Base-by-base conservation (phyloP, 1,140 invertebrate species). In the Glossosoma conforme region DNA sequence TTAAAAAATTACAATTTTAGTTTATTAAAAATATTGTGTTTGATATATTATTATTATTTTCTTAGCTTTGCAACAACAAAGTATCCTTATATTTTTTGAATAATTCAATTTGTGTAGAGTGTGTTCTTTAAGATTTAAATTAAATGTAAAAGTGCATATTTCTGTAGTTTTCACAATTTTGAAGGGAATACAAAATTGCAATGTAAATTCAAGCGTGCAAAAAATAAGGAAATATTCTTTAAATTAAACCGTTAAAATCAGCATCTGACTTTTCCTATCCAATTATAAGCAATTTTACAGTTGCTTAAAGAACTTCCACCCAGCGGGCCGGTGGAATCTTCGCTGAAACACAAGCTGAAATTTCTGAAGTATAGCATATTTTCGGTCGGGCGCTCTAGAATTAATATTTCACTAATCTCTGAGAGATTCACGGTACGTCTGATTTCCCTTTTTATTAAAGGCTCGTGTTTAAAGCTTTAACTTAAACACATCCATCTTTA, bases 281-380 rank as follows among this genome's bases (percentile, higher is more conserved):
- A 56, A 56, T 56, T 56, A 56, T 37, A 38, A 42, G 54, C 47
- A 56, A 51, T 56, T 56, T 56, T 48, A 43, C 35, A 47, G 43
- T 56, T 56, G 54, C 51, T 56, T 50, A 56, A 51, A 48, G 42
- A 51, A 51, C 47, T 50, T 48, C 48, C 44, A 54, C 47, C 32
- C 45, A 41, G 44, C 41, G 40, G 15, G 32, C 44, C 15, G n/a
- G n/a, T n/a, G n/a, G 35, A 46, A 46, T 46, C 38, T 44, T 15
- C 19, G 33, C 33, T 9, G 13, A 25, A 30, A 36, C 19, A 44
- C 19, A 15, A 9, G n/a, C 20, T n/a, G n/a, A 22, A 37, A 46
- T 19, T n/a, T n/a, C n/a, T n/a, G n/a, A 37, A 30, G 19, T 25
- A 28, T 43, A 37, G 38, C 24, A 15, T 24, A 25, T 22, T 21